A percentile compares a stretch with the other conserved stretches of the same genome.
phyloP scores from a whole-genome alignment of 2,113 vertebrate genomes.

The Semicossyphus pulcher region DNA sequence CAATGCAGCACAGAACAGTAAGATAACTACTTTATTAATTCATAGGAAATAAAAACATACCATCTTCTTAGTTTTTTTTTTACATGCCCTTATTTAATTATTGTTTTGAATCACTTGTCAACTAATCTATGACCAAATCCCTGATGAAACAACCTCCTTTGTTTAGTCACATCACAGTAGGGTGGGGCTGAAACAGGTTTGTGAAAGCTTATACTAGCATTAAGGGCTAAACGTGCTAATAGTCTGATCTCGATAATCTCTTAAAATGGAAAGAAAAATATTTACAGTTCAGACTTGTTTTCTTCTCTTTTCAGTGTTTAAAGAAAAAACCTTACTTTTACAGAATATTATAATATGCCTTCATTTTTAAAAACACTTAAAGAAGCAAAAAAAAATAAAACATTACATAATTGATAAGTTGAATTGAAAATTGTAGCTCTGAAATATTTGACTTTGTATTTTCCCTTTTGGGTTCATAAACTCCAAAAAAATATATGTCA shows the following conservation, averaged over 20 bases:
- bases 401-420: no score
- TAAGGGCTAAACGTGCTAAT: not conserved
- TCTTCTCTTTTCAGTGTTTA: not conserved
- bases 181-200: slow-evolving; percentile 40
- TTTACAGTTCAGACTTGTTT: not conserved
- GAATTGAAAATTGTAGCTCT: no score
- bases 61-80: slow-evolving; percentile 1
- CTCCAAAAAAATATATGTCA: no score
- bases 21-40: not conserved
- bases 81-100: not conserved
- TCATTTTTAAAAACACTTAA: no score
- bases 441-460: no score
- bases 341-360: no score
- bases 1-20: not conserved
- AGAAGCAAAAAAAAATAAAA: no score
- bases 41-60: slow-evolving; percentile 6
- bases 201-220: not conserved
- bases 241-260: not conserved
- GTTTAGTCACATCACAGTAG: not conserved
- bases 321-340: no score
- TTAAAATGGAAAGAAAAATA: not conserved
- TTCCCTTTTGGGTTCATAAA: no score
- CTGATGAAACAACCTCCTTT: slow-evolving; percentile 10
- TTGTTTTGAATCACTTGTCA: slow-evolving; percentile 8
- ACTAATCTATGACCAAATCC: slow-evolving; percentile 31